Evolutionary conservation across 92 coral and sea anemone genomes (phyloP).

Genomic region (Plumapathes pennacea): DNA sequence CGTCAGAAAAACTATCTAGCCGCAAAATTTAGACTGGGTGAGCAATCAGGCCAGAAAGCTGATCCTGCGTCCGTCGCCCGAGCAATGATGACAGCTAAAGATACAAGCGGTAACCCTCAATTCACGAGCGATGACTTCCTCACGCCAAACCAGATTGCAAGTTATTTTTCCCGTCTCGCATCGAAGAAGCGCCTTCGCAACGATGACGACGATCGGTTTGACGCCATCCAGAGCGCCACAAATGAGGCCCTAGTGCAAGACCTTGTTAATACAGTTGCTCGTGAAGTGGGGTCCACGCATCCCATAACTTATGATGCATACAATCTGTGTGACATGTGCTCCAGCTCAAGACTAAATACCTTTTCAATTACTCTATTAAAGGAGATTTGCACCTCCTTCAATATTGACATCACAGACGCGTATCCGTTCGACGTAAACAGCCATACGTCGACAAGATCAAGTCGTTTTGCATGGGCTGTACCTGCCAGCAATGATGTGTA

Average conservation of each 20-base stretch:
- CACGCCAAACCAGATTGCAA: conserved; percentile 42
- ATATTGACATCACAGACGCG: conserved; percentile 37
- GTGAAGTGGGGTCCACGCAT: conserved; percentile 41
- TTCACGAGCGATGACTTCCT: conserved; percentile 46
- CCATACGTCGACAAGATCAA: too few species aligned
- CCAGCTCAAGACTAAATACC: conserved; percentile 40
- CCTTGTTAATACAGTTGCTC: conserved; percentile 24
- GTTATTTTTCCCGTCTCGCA: conserved; percentile 51
- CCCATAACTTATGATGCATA: conserved; percentile 48
- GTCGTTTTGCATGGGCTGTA: too few species aligned
- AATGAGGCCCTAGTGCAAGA: conserved; percentile 43
- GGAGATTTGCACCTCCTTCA: conserved; percentile 46
- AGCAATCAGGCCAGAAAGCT: conserved; percentile 47
- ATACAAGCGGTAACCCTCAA: conserved; percentile 27
- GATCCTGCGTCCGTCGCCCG: conserved; percentile 66
- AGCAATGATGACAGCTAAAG: conserved; percentile 56
- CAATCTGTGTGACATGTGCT: conserved; percentile 47
- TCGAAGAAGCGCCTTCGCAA: conserved; percentile 41
- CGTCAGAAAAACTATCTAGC: conserved; percentile 45
- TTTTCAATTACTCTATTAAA: conserved; percentile 29
- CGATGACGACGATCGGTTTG: conserved; percentile 17
- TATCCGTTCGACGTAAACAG: conserved; percentile 39
- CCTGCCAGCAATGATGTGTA: too few species aligned
- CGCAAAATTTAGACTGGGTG: conserved; percentile 60
- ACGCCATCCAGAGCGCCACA: conserved; percentile 43